Evolutionary conservation across 2,797 vertebrate species (phyloP), one percentile per base, ranked within the genome.

Genomic region (Nyctibius grandis): DNA sequence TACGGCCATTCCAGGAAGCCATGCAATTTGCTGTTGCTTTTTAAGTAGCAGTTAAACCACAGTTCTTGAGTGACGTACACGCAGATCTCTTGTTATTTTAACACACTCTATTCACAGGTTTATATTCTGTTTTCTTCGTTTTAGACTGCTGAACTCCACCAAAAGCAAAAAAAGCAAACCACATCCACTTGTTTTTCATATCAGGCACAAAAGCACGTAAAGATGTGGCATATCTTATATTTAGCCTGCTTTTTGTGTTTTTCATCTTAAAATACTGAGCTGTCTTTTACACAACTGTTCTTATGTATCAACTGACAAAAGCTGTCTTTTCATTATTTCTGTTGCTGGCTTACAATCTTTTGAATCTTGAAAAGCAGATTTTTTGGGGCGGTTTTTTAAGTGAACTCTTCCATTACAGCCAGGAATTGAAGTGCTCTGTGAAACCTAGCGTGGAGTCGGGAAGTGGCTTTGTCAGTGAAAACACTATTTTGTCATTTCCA

Each of bases 141-240:
- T 82, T 57, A 93, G 60, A 53, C 72, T 79, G 56, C 54, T 88
- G 45, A 84, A 73, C 89, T 61, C 67, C 38, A 70, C 72, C 82
- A 84, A 87, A 94, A 85, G 88, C 45, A 48, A 28, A 82, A 85
- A 83, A 73, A 85, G 47, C 63, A 94, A 95, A 96, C 95, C 93
- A 96, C 90, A 96, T 94, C 91, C 64, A 92, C 92, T 95, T 96
- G 95, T 94, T 96, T 96, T 96, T 97, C 81, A 0, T 94, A 85
- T 45, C 26, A 0, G 65, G 72, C 65, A 81, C 75, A 89, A 78
- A 91, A 92, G 80, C 89, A 47, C 74, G 82, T 64, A 40, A 84
- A 95, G 90, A 88, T 50, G 65, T 73, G 64, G 23, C 8, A 0
- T 60, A 33, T 57, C 56, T 91, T 85, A 22, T 17, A 67, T 79